These are phyloP conservation scores for Tiliacea aurago DNA, from an alignment of 2,888 invertebrate genomes.

Conservation along the genomic window DNA sequence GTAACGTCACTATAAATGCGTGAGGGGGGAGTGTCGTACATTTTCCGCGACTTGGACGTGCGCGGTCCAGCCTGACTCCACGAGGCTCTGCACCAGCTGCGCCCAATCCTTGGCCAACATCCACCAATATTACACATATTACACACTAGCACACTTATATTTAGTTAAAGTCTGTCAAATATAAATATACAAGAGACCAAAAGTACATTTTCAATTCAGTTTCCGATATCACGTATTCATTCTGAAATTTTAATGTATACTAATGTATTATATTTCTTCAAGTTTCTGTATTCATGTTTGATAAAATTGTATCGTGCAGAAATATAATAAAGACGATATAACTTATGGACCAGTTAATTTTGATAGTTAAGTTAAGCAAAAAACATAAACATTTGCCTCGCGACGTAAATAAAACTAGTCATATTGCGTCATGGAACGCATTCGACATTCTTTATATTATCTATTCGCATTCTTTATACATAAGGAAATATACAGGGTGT, in stretches of 20 bases:
- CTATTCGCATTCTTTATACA: constrained; percentile 5
- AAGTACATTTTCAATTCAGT: not conserved
- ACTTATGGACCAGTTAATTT: constrained; percentile 4
- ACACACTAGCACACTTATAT: constrained; percentile 64
- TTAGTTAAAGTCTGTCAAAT: constrained; percentile 58
- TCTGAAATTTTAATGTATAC: not conserved
- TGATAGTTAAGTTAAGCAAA: constrained; percentile 9
- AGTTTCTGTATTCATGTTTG: not conserved
- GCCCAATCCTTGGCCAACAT: constrained; percentile 94
- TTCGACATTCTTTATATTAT: not conserved
- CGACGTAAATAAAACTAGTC: constrained; percentile 31
- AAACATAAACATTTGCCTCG: not conserved
- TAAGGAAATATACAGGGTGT: constrained; percentile 5
- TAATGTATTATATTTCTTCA: not conserved
- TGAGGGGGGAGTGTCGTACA: constrained; percentile 83
- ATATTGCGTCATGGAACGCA: constrained; percentile 25
- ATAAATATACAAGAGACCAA: constrained; percentile 2
- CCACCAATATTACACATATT: constrained; percentile 86
- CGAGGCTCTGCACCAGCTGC: constrained; percentile 96
- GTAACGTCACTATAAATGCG: constrained; percentile 69
- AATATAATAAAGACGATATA: not conserved
- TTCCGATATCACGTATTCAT: not conserved
- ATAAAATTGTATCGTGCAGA: not conserved
- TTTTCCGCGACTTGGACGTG: constrained; percentile 94
- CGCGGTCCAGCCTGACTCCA: constrained; percentile 96